Conservation (phyloP, 2,888 invertebrate genomes). For the Nycteola revayana region DNA sequence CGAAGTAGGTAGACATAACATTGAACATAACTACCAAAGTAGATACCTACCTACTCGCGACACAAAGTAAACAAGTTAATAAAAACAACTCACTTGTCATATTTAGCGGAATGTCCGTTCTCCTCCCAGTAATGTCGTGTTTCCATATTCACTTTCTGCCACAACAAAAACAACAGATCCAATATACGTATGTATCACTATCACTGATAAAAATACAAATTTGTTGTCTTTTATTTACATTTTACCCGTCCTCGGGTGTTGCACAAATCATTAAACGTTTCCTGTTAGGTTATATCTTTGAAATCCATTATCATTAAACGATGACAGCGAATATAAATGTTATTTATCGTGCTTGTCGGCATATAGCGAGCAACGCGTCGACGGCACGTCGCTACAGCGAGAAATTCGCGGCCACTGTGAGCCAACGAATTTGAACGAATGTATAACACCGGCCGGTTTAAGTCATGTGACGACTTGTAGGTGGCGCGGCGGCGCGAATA, state of each 20-base stretch:
- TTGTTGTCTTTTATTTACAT: constrained; percentile 40
- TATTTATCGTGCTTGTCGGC: constrained; percentile 47
- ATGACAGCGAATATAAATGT: constrained; percentile 33
- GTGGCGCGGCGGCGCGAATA: constrained; percentile 43
- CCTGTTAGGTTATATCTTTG: constrained; percentile 47
- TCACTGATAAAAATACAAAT: constrained; percentile 34
- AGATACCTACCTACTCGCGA: too few relatives aligned
- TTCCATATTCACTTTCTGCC: constrained; percentile 66
- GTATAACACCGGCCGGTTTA: constrained; percentile 50
- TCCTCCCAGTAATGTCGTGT: constrained; percentile 73
- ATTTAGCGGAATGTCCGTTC: constrained; percentile 67
- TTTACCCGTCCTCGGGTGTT: constrained; percentile 29
- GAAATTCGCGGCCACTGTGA: constrained; percentile 51
- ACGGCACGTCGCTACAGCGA: constrained; percentile 43
- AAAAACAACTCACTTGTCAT: constrained; percentile 62
- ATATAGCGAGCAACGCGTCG: constrained; percentile 30
- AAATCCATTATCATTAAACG: constrained; percentile 49
- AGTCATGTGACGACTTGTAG: constrained; percentile 70
- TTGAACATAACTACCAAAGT: neutral
- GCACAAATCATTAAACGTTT: constrained; percentile 35
- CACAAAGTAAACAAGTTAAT: too few relatives aligned
- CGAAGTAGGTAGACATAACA: too few relatives aligned
- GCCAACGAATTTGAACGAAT: too few relatives aligned
- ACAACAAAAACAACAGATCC: constrained; percentile 48
- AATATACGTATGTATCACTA: constrained; percentile 40